Evolutionary conservation across 2,888 invertebrate genomes (phyloP).

Genomic region (Xanthorhoe designata): DNA sequence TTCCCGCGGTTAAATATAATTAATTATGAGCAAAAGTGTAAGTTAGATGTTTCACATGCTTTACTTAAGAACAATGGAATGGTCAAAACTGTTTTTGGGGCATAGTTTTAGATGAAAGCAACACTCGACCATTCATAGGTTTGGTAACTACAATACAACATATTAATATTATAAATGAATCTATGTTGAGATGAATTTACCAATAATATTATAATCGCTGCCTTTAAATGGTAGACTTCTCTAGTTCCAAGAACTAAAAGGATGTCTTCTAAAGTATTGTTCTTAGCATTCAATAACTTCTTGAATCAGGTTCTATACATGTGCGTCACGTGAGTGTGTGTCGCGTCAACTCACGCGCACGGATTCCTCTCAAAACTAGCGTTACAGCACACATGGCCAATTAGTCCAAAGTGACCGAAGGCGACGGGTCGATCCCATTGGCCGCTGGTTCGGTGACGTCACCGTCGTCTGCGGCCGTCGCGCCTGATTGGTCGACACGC

Average conservation of each 20-base stretch:
- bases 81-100: constrained; percentile 62
- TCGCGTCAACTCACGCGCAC: constrained; percentile 72
- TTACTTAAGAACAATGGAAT: constrained; percentile 71
- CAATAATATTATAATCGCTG: too few relatives aligned
- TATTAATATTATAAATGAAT: too few relatives aligned
- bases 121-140: constrained; percentile 9
- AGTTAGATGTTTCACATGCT: constrained; percentile 71
- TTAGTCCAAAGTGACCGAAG: constrained; percentile 85
- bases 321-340: constrained; percentile 40
- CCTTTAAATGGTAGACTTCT: neutral
- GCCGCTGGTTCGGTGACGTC: constrained; percentile 78
- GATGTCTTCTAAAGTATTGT: neutral
- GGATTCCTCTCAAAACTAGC: constrained; percentile 77
- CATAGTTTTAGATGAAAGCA: constrained; percentile 45
- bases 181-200: too few relatives aligned
- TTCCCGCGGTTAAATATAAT: constrained; percentile 77
- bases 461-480: constrained; percentile 82
- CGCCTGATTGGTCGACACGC: constrained; percentile 85
- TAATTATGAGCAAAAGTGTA: constrained; percentile 74
- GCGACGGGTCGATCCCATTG: constrained; percentile 78
- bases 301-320: constrained; percentile 10
- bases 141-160: neutral
- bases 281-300: constrained; percentile 1
- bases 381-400: constrained; percentile 85
- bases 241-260: neutral